Conservation (phyloP, 2,113 vertebrate species). For the Pseudorasbora parva region DNA sequence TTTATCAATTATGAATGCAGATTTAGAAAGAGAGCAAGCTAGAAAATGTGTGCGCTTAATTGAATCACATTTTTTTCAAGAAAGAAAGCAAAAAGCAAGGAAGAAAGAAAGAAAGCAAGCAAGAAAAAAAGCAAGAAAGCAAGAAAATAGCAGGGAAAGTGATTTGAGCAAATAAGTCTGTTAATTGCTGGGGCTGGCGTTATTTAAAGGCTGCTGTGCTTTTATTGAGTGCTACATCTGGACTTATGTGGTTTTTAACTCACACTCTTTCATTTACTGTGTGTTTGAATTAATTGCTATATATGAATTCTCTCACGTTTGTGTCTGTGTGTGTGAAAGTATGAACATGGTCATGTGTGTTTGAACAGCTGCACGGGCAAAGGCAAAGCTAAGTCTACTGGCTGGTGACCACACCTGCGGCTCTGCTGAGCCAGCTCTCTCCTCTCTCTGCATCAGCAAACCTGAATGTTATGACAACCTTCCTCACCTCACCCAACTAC, state of each 20-base stretch:
- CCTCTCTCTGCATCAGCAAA: constrained; percentile 56
- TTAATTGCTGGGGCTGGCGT: constrained; percentile 66
- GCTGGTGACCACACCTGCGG: constrained; percentile 71
- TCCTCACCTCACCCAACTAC: constrained; percentile 49
- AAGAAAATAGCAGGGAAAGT: background rate
- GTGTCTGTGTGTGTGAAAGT: background rate
- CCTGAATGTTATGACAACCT: constrained; percentile 65
- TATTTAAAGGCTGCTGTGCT: constrained; percentile 62
- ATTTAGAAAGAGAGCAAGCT: background rate
- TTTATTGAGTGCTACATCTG: constrained; percentile 71
- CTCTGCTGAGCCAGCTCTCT: constrained; percentile 67
- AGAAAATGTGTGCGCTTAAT: background rate
- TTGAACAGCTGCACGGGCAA: constrained; percentile 72
- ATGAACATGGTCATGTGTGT: constrained; percentile 60
- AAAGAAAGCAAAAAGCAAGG: background rate
- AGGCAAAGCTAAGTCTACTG: constrained; percentile 61
- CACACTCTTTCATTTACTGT: constrained; percentile 18
- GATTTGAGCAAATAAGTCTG: constrained; percentile 34
- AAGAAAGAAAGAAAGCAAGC: background rate
- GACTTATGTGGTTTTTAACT: constrained; percentile 59
- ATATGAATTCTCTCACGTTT: constrained; percentile 28
- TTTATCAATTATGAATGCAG: background rate
- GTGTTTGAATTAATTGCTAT: constrained; percentile 36
- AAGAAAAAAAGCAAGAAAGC: constrained; percentile 31
- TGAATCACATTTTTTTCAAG: background rate